phyloP scores from a whole-genome alignment of 2,113 vertebrate species.

The Nycticryphes semicollaris region DNA sequence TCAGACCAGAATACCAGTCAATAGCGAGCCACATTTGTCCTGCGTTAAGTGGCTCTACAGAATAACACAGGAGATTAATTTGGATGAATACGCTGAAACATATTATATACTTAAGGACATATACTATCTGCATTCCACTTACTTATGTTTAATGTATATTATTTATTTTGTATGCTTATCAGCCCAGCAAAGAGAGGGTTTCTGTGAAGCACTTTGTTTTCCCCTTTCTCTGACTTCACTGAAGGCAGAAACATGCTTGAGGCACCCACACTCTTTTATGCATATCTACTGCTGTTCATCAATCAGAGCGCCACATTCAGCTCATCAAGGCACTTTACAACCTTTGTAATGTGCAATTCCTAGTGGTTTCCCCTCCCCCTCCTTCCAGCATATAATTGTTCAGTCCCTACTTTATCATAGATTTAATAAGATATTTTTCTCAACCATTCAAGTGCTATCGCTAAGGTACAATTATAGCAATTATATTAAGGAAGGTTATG shows the following conservation, averaged over 20 bases:
- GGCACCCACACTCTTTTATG: background rate
- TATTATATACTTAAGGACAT: background rate
- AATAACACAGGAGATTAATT: background rate
- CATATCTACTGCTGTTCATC: background rate
- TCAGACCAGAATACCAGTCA: background rate
- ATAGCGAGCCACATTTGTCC: background rate
- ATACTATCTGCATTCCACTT: background rate
- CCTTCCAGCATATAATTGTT: background rate
- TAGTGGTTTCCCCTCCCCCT: background rate
- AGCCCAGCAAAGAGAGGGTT: background rate
- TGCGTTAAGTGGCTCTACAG: background rate
- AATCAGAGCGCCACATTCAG: background rate
- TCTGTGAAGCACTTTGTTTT: constrained; percentile 4
- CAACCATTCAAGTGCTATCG: background rate
- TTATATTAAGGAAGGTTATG: constrained; percentile 14
- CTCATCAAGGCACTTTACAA: constrained; percentile 14
- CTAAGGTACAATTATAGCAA: background rate
- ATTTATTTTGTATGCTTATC: background rate
- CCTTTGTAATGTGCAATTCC: background rate
- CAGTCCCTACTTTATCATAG: background rate
- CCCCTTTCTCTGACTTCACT: background rate
- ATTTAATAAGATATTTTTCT: constrained; percentile 28
- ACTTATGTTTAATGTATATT: background rate
- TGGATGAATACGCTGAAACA: background rate
- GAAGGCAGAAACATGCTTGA: background rate